Conservation (phyloP, 2,888 invertebrate genomes). For the Phengaris arion region DNA sequence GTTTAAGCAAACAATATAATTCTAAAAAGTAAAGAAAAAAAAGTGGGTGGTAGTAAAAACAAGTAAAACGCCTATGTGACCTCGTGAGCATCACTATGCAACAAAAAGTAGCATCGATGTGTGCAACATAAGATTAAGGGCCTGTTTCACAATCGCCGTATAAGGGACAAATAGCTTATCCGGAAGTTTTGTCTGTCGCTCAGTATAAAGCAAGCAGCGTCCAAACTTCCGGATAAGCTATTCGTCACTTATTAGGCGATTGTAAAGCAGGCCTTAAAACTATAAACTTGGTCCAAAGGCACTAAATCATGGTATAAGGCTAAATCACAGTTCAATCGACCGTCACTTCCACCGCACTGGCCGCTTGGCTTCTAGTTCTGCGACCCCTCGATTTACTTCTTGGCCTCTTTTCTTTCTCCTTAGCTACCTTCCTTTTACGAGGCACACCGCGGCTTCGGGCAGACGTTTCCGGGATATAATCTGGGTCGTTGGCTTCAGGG, state of each 20-base stretch:
- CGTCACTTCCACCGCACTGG: constrained; percentile 53
- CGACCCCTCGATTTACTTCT: constrained; percentile 68
- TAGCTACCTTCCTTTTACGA: constrained; percentile 61
- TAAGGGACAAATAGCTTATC: no score
- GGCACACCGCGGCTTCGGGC: constrained; percentile 65
- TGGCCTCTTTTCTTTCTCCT: constrained; percentile 56
- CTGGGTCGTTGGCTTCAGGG: constrained; percentile 58
- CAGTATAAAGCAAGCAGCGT: no score
- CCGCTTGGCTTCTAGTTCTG: constrained; percentile 67
- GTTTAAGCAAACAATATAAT: no score
- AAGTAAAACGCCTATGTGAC: neutral
- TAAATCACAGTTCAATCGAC: constrained; percentile 68
- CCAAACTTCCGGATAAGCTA: no score
- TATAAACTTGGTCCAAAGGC: neutral
- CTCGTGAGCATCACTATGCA: neutral
- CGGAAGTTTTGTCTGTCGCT: no score
- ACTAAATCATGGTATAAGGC: constrained; percentile 23
- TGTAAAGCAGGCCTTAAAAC: no score
- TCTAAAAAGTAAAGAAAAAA: no score
- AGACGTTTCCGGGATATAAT: constrained; percentile 59
- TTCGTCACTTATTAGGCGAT: no score
- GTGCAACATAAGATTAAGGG: neutral
- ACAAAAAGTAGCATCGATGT: neutral
- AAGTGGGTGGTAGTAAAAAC: no score
- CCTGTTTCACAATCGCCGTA: neutral